phyloP scores from a whole-genome alignment of 2,888 invertebrate genomes.

The Itoplectis maculator region DNA sequence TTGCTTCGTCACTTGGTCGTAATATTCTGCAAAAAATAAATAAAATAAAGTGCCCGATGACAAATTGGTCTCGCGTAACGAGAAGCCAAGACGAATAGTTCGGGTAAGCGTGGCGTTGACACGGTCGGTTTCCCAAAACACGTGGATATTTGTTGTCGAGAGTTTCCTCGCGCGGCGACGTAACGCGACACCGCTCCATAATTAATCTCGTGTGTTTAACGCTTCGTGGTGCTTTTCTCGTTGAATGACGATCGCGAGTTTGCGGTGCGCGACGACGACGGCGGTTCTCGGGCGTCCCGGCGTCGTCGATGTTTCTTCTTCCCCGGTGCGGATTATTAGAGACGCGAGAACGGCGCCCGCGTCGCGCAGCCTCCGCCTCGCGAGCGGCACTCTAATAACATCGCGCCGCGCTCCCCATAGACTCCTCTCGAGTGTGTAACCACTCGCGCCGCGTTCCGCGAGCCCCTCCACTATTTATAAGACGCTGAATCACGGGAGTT shows the following conservation, averaged over 20 bases:
- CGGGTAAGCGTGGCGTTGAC: neutral
- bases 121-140: neutral
- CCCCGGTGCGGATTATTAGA: slow-evolving; percentile 34
- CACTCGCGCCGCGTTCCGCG: slow-evolving; percentile 57
- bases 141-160: slow-evolving; percentile 2
- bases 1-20: neutral
- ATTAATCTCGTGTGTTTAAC: slow-evolving; percentile 21
- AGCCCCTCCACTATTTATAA: slow-evolving; percentile 75
- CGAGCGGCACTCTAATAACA: slow-evolving; percentile 51
- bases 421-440: slow-evolving; percentile 51
- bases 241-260: slow-evolving; percentile 37
- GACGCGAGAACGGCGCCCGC: slow-evolving; percentile 32
- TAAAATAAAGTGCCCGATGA: neutral
- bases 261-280: slow-evolving; percentile 20
- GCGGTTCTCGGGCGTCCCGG: slow-evolving; percentile 15
- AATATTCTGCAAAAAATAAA: neutral
- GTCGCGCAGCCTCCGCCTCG: slow-evolving; percentile 33
- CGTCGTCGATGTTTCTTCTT: slow-evolving; percentile 32
- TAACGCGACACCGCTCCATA: slow-evolving; percentile 8
- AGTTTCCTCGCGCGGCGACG: neutral
- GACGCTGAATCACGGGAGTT: slow-evolving; percentile 75
- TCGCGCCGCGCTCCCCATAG: slow-evolving; percentile 21
- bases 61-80: neutral
- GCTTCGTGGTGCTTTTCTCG: neutral
- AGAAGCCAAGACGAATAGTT: neutral